Evolutionary conservation across 2,888 invertebrate species (phyloP), one percentile per base, ranked within the genome.

Genomic region (Diaphora mendica): DNA sequence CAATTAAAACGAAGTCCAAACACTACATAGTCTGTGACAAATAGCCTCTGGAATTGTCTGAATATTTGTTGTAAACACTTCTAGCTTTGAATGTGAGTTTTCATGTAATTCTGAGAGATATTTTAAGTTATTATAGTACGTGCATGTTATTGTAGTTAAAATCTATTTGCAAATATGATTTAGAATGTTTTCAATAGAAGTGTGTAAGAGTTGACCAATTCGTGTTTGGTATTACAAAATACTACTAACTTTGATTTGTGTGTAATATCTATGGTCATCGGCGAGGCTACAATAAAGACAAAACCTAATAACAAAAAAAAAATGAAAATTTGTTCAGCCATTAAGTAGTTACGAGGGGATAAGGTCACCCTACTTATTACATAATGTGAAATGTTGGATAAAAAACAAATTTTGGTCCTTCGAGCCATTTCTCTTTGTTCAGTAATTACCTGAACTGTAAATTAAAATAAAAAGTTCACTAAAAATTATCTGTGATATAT

Each of bases 401-500:
- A n/a, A 59, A 26, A 8, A 23, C 8, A 9, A 3, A 55, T 55
- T 55, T 55, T n/a, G 55, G n/a, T 51, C 11, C 26, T 59, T 59
- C 0, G 59, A 59, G 3, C 0, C 13, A 59, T 26, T 26, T 59
- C 13, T 26, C 9, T n/a, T n/a, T 55, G 55, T 20, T 11, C 8
- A 11, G n/a, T 39, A 39, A 39, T 39, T 9, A 55, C 9, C 55
- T n/a, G n/a, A 55, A 55, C n/a, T 9, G 1, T 1, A n/a, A n/a
- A 48, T n/a, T n/a, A n/a, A n/a, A n/a, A n/a, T n/a, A n/a, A n/a
- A n/a, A n/a, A n/a, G n/a, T n/a, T n/a, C n/a, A n/a, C n/a, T n/a
- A n/a, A n/a, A n/a, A 20, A 23, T 33, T 70, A 96, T 95, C 91
- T 97, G 97, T 17, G 17, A 17, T 17, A 44, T 17, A 44, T 44